Conservation (phyloP, 2,888 invertebrate species). For the Drosophila anomelani region DNA sequence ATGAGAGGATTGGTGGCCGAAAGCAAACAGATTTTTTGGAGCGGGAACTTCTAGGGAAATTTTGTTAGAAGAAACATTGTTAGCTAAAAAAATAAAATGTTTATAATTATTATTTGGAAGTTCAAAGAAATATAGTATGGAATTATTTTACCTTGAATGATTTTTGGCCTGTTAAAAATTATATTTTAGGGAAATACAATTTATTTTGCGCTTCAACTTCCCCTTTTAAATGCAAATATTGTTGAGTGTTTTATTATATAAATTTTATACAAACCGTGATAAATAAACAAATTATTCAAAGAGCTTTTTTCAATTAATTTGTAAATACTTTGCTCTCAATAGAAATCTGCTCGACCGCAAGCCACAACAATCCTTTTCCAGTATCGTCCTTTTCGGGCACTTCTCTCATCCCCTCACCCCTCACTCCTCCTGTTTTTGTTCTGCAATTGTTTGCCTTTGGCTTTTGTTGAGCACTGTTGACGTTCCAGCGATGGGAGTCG, state of each 20-base stretch:
- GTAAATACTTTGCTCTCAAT: conserved; percentile 22
- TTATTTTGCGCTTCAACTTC: background rate
- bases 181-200: no score
- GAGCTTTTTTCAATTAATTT: conserved; percentile 24
- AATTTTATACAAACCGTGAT: background rate
- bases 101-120: background rate
- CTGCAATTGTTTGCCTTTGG: conserved; percentile 29
- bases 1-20: conserved; percentile 12
- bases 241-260: background rate
- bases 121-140: background rate
- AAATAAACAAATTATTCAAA: background rate
- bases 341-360: conserved; percentile 25
- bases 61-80: background rate
- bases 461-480: conserved; percentile 50
- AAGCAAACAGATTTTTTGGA: background rate
- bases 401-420: background rate
- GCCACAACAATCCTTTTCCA: conserved; percentile 36
- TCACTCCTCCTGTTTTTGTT: background rate
- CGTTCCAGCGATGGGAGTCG: conserved; percentile 32
- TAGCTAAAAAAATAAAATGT: background rate
- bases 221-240: background rate
- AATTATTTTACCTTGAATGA: background rate
- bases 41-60: no score
- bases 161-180: background rate
- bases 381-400: background rate